Evolutionary conservation across 2,888 invertebrate species (phyloP), one percentile per base, ranked within the genome.

Genomic region (Cantharis lateralis): DNA sequence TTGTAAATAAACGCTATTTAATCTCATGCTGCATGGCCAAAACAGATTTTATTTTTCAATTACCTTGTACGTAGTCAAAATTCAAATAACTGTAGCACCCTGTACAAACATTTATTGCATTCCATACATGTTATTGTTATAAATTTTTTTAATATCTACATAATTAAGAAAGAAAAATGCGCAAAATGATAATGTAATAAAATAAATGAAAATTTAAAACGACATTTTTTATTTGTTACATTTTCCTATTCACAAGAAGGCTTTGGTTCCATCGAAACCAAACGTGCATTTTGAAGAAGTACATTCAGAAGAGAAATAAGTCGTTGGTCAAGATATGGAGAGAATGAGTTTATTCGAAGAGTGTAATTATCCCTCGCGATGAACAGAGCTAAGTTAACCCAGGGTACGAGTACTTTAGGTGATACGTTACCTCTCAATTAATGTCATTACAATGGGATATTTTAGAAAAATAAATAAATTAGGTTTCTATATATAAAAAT

Each of bases 61-160:
- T 48, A 48, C 7, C n/a, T 48, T n/a, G 48, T 48, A n/a, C n/a
- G n/a, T n/a, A 48, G 48, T 7, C 48, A 48, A 48, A 48, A 48
- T 48, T 48, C 48, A 48, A 48, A n/a, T 48, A 48, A 48, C 48
- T 48, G 48, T 48, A 48, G 1, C n/a, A 0, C 7, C 48, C 48
- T 48, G 48, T 48, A 48, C 48, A 48, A 48, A 82, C 84, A 85
- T 86, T 87, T 87, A 87, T 87, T 88, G 87, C 88, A 88, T 88
- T 88, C 88, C 88, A 88, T 85, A 84, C 83, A 84, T 87, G 87
- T 86, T 87, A 85, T 86, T 86, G 84, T 86, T 86, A 85, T 82
- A 82, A 32, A 80, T 81, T 81, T 82, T 82, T 82, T 82, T 82
- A 82, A 82, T 82, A 77, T 72, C 74, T 70, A 72, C 78, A 73